Evolutionary conservation across 2,888 invertebrate genomes (phyloP).

Genomic region (Pachydiplax longipennis): DNA sequence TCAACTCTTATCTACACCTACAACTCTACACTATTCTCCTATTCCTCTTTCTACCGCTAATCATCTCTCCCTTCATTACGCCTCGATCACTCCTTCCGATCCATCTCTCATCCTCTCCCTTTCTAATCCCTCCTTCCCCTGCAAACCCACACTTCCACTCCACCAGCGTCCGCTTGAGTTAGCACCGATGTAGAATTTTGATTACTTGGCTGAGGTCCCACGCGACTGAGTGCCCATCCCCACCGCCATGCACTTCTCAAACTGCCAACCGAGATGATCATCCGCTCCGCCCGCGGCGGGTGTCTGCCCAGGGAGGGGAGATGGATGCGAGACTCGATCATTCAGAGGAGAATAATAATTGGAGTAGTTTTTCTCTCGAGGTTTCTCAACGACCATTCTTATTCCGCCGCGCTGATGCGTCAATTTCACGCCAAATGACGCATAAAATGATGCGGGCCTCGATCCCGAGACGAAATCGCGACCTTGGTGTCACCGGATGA

Average conservation of each 20-base stretch:
- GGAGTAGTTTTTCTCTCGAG: not conserved
- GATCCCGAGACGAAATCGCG: too few relatives aligned
- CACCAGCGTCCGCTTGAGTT: conserved; percentile 26
- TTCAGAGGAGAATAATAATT: not conserved
- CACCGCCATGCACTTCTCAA: conserved; percentile 18
- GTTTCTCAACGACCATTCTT: not conserved
- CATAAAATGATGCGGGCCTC: too few relatives aligned
- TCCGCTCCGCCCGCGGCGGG: not conserved
- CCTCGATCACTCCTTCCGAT: not conserved
- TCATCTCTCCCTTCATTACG: not conserved
- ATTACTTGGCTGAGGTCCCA: conserved; percentile 41
- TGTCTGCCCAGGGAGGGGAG: not conserved
- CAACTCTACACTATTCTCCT: not conserved
- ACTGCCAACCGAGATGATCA: conserved; percentile 2
- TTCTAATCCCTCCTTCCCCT: not conserved
- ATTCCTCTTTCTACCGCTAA: not conserved
- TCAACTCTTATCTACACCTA: too few relatives aligned
- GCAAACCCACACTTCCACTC: not conserved
- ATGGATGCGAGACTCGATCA: not conserved
- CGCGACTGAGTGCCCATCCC: conserved; percentile 8
- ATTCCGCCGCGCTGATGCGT: too few relatives aligned
- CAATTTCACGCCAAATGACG: too few relatives aligned
- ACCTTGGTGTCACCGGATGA: too few relatives aligned
- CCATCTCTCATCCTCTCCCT: not conserved
- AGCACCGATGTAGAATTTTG: conserved; percentile 41